Evolutionary conservation across 2,888 invertebrate genomes (phyloP).

Genomic region (Lasioglossum calceatum): DNA sequence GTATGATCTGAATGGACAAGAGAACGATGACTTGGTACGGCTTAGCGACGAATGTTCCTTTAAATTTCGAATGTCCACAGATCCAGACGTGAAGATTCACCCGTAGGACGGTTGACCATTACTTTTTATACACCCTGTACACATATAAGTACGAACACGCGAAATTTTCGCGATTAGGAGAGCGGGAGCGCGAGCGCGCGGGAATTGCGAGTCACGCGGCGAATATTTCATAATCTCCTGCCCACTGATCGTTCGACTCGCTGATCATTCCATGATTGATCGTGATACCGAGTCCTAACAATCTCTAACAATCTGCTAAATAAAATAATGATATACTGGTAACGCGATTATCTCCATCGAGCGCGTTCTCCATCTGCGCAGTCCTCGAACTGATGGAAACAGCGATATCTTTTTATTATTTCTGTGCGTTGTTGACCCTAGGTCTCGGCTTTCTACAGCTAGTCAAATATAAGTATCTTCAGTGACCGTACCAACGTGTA

Average conservation of each 20-base stretch:
- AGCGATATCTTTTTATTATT: background rate
- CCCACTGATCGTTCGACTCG: background rate
- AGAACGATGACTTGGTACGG: no score
- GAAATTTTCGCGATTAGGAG: conserved; percentile 20
- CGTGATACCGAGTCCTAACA: conserved; percentile 30
- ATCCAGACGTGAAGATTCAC: no score
- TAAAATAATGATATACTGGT: conserved; percentile 52
- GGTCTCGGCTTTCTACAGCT: background rate
- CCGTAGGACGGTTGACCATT: no score
- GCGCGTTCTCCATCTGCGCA: background rate
- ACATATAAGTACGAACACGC: background rate
- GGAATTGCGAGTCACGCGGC: background rate
- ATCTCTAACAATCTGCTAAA: conserved; percentile 57
- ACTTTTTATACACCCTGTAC: no score
- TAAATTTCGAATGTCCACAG: no score
- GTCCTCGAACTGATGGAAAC: background rate
- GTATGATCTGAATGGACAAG: no score
- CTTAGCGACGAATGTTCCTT: no score
- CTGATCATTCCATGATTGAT: conserved; percentile 1
- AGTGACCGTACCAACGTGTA: no score
- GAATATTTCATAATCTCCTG: conserved; percentile 24
- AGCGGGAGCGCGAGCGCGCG: background rate
- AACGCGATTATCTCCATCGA: conserved; percentile 20
- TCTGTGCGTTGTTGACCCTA: background rate
- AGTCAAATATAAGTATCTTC: no score